Conservation (phyloP, 2,113 vertebrate genomes). For the Drymodes brunneopygia region DNA sequence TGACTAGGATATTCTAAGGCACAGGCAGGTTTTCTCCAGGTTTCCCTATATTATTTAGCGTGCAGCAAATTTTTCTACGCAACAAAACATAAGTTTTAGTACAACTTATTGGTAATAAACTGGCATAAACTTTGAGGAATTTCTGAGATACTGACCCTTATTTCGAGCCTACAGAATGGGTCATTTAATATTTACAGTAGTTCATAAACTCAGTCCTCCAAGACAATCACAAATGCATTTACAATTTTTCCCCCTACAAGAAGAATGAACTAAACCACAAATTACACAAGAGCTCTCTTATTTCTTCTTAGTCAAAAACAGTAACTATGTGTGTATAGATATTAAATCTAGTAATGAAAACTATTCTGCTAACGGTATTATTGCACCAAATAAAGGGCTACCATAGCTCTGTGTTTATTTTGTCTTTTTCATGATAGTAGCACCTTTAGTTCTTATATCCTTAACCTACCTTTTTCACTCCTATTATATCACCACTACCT, state of each 20-base stretch:
- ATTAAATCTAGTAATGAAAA: neutral
- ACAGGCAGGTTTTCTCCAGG: neutral
- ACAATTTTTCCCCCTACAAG: neutral
- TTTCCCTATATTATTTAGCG: neutral
- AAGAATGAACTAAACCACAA: neutral
- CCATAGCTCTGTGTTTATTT: neutral
- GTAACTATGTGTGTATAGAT: neutral
- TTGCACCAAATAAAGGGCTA: neutral
- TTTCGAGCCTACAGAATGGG: neutral
- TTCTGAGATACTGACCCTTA: neutral
- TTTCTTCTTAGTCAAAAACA: neutral
- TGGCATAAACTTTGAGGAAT: neutral
- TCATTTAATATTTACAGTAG: neutral
- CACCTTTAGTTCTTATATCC: neutral
- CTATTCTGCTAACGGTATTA: neutral
- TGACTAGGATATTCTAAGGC: neutral
- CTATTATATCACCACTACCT: neutral
- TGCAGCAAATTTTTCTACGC: neutral
- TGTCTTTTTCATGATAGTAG: neutral
- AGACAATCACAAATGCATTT: neutral
- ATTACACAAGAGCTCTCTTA: neutral
- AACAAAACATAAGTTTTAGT: neutral
- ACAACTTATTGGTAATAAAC: neutral
- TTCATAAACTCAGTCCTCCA: neutral
- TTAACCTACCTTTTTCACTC: neutral